Evolutionary conservation across 2,113 vertebrate genomes (phyloP), one percentile per base, ranked within the genome.

Genomic region (Xiphophorus hellerii): DNA sequence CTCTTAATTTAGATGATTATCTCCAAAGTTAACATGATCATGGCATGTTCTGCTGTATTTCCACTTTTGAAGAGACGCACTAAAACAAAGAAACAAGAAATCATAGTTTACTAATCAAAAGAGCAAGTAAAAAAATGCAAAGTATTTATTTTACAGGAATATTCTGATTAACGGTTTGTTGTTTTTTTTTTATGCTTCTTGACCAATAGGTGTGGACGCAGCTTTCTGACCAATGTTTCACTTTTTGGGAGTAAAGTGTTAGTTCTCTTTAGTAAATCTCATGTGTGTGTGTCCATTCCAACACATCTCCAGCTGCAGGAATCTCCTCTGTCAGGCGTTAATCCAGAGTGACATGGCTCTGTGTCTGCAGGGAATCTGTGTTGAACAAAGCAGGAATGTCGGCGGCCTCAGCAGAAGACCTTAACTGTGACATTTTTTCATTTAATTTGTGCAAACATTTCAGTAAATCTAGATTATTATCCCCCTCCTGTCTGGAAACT

Each of bases 301-400:
- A 48, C 82, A 71, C 64, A 76, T 58, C 80, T 78, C 74, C 79
- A 75, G 82, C 82, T 82, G 76, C 84, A 75, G 90, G 79, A 87
- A 67, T 85, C 83, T 83, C 81, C 73, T 85, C 91, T 87, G 88
- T 90, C 42, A 6, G 60, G 67, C 69, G 48, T 35, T 89, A 93
- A 93, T 93, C 90, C 60, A 29, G 42, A 58, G 82, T 90, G 90
- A 92, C 87, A 80, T 80, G 69, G 66, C 58, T 68, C 54, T 62
- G 54, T 74, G 80, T 90, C 87, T 76, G 73, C 69, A 7, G 85
- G 83, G 84, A 84, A 82, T 84, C 69, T 75, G 28, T 74, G 68
- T 66, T 69, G 77, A 74, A 74, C 74, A 69, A 51, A 74, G 74
- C 78, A 65, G 82, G 87, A 90, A 88, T 81, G 80, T 82, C 63